Percentiles rank a stretch among this genome's conserved stretches.
These are phyloP conservation scores for Hypomecis atomaria DNA, from an alignment of 2,888 invertebrate species.

Conservation along the genomic window DNA sequence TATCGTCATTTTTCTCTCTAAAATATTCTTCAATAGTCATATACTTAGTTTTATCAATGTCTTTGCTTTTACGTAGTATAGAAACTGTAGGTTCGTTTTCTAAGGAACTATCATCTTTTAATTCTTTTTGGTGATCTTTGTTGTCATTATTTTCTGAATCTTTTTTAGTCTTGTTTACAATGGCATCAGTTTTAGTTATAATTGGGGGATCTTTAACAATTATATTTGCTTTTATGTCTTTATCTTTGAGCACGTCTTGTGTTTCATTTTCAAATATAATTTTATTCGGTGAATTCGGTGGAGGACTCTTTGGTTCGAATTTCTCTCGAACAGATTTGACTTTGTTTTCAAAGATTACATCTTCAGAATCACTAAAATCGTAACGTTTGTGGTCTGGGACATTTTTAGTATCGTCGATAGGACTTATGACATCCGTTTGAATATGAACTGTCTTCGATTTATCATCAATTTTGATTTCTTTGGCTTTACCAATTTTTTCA, in stretches of 20 bases:
- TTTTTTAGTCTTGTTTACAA: not conserved
- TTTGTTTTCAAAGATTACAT: conserved; percentile 10
- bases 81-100: not conserved
- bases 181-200: not conserved
- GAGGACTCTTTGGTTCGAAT: conserved; percentile 7
- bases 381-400: not conserved
- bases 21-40: conserved; percentile 14
- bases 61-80: not conserved
- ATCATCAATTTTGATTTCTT: not conserved
- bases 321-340: conserved; percentile 8
- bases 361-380: conserved; percentile 4
- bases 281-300: not conserved
- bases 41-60: not conserved
- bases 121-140: not conserved
- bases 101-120: not conserved
- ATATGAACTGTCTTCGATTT: conserved; percentile 1
- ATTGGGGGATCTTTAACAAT: not conserved
- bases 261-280: not conserved
- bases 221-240: not conserved
- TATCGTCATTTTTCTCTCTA: not conserved
- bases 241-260: not conserved
- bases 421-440: not conserved
- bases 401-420: not conserved
- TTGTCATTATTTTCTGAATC: not conserved
- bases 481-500: not conserved